Evolutionary conservation across 2,888 invertebrate genomes (phyloP).

Genomic region (Hipparchia semele): DNA sequence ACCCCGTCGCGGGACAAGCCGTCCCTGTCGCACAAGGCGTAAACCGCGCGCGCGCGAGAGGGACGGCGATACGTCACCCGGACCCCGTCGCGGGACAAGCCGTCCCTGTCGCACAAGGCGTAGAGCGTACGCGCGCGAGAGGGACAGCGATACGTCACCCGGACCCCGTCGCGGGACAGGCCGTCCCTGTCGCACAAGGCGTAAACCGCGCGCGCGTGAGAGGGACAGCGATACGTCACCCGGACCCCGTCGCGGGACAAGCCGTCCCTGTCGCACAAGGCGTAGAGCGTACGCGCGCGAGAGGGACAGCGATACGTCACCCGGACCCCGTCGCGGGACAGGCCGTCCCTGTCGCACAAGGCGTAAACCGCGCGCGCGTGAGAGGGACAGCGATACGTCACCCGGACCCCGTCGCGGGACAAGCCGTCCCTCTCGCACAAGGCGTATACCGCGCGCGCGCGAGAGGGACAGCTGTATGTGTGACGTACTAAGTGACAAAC

Average conservation of each 20-base stretch:
- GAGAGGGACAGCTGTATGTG: no score
- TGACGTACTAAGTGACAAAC: no score
- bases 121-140: slow-evolving; percentile 42
- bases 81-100: slow-evolving; percentile 38
- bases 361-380: no score
- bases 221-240: neutral
- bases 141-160: neutral
- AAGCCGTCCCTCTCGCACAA: slow-evolving; percentile 51
- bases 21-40: slow-evolving; percentile 55
- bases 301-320: neutral
- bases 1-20: slow-evolving; percentile 39
- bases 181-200: neutral
- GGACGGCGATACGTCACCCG: neutral
- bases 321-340: neutral
- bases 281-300: slow-evolving; percentile 45
- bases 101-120: slow-evolving; percentile 53
- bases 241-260: slow-evolving; percentile 38
- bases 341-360: neutral
- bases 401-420: slow-evolving; percentile 37
- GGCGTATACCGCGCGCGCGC: slow-evolving; percentile 46
- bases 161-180: neutral
- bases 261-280: slow-evolving; percentile 52
- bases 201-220: no score
- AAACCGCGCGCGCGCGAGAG: slow-evolving; percentile 35
- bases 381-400: neutral